A percentile compares a stretch with the other conserved stretches of the same genome.
Evolutionary conservation across 92 coral and sea anemone genomes (phyloP).

Genomic region (Pocillopora meandrina): DNA sequence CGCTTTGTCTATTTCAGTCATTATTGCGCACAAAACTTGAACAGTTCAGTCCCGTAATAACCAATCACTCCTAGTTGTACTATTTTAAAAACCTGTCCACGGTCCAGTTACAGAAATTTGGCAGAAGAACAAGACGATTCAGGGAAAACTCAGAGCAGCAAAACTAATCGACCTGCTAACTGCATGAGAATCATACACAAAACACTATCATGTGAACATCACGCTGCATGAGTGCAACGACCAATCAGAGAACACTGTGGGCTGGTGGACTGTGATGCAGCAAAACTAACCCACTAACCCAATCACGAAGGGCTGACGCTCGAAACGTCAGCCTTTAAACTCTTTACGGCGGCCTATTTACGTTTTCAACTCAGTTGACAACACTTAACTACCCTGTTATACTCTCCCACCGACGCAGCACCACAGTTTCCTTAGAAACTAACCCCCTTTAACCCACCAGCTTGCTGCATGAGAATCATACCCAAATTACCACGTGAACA

Average conservation of each 20-base stretch:
- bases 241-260: conserved; percentile 26
- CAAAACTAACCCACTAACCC: too few relatives aligned
- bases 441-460: too few relatives aligned
- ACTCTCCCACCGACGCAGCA: too few relatives aligned
- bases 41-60: neutral
- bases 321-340: too few relatives aligned
- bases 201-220: conserved; percentile 22
- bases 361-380: too few relatives aligned
- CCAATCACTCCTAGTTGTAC: neutral
- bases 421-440: too few relatives aligned
- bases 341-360: too few relatives aligned
- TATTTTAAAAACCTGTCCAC: conserved; percentile 1
- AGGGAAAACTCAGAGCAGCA: conserved; percentile 30
- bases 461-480: conserved; percentile 5
- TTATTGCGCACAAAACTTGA: neutral
- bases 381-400: too few relatives aligned
- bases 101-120: neutral
- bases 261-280: too few relatives aligned
- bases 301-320: too few relatives aligned
- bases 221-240: neutral
- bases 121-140: conserved; percentile 15
- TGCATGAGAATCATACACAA: neutral
- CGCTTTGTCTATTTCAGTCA: conserved; percentile 28
- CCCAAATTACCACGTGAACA: conserved; percentile 26
- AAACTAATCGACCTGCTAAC: neutral